Evolutionary conservation across 1,140 invertebrate species (phyloP), one percentile per base, ranked within the genome.

Genomic region (Lasioglossum baleicum): DNA sequence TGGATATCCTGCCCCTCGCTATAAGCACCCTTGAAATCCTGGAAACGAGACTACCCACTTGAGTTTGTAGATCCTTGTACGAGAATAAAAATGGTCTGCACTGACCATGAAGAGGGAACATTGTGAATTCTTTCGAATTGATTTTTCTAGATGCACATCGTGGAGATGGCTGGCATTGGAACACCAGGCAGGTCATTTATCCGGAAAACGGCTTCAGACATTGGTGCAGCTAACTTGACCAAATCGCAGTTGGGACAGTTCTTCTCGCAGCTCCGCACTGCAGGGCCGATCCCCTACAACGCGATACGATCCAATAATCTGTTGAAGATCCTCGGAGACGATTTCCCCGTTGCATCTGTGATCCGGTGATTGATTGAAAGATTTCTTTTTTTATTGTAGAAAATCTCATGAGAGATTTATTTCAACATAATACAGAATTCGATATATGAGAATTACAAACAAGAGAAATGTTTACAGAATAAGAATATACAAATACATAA

Each of bases 151-250:
- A 81, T 88, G 60, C 85, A 87, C 35, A 77, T 88, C n/a, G 85
- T 88, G 13, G 86, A 88, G n/a, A 79, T 83, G 81, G 86, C 86
- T 58, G 86, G 86, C 15, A 83, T 31, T 31, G 85, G 83, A n/a
- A 83, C 75, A 13, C 58, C 35, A 7, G 83, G 85, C 26, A 85
- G 69, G 35, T 61, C 40, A 15, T 69, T 13, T 66, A 77, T 71
- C 15, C 68, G 35, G 56, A 88, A 87, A 72, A 11, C 81, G 20
- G 66, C 81, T 0, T 17, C 10, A 15, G 83, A 88, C 7, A 53
- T 85, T 7, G 81, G 81, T 40, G 44, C 48, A 20, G 86, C 85
- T 26, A 88, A 88, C 77, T 85, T 85, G 31, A 79, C 71, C 31
- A 87, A 83, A 31, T 60, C 44, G 1, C 66, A 88, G 11, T 58